Evolutionary conservation across 2,797 vertebrate genomes (phyloP).

Genomic region (Pseudochaenichthys georgianus): DNA sequence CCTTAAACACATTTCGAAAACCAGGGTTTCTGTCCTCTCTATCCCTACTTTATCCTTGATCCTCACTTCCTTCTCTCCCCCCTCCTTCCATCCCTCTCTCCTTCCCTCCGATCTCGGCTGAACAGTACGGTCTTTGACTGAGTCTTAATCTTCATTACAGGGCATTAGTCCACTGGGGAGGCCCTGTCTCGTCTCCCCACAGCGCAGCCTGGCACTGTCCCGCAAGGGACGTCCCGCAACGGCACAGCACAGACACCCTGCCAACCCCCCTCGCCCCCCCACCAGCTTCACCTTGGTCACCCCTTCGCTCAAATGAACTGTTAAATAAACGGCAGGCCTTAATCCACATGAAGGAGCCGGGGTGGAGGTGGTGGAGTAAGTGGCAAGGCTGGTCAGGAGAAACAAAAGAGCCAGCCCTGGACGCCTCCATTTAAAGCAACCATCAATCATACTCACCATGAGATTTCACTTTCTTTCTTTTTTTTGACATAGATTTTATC

Average conservation of each 20-base stretch:
- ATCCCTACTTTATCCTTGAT: constrained; percentile 58
- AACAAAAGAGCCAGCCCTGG: constrained; percentile 87
- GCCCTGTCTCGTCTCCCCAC: constrained; percentile 84
- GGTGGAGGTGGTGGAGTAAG: constrained; percentile 63
- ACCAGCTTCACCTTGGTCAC: constrained; percentile 78
- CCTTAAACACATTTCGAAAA: constrained; percentile 87
- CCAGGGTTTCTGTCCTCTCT: constrained; percentile 83
- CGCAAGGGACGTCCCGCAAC: constrained; percentile 78
- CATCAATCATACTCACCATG: constrained; percentile 88
- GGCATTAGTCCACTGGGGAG: constrained; percentile 91
- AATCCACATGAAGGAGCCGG: constrained; percentile 75
- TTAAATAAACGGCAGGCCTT: constrained; percentile 86
- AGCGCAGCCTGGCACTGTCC: constrained; percentile 89
- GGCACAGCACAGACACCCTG: constrained; percentile 78
- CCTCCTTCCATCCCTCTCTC: constrained; percentile 60
- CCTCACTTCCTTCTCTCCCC: constrained; percentile 83
- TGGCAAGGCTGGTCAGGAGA: constrained; percentile 69
- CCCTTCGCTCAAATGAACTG: constrained; percentile 90
- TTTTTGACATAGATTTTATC: constrained; percentile 72
- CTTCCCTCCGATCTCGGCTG: constrained; percentile 58
- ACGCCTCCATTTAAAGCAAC: constrained; percentile 86
- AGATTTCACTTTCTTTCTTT: constrained; percentile 73
- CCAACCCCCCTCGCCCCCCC: constrained; percentile 54
- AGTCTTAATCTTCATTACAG: constrained; percentile 99
- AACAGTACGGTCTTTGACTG: constrained; percentile 90